Evolutionary conservation across 2,888 invertebrate species (phyloP), one percentile per base, ranked within the genome.

Genomic region (Pyrrhia umbra): DNA sequence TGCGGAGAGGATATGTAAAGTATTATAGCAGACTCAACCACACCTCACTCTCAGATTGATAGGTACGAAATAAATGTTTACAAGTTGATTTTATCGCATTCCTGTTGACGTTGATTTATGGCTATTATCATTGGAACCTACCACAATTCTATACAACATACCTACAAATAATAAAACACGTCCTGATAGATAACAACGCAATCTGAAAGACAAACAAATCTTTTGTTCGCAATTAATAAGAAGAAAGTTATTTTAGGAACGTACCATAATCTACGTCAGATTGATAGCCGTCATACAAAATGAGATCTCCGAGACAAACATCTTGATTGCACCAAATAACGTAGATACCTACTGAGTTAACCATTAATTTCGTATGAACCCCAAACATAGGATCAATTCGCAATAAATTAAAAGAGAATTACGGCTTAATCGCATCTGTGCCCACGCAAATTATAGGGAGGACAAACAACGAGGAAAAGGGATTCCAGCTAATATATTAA

Each of bases 371-470:
- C 25, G 57, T 51, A 62, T 58, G 63, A 50, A 54, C 37, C n/a
- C 37, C 46, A 47, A 58, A 66, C 20, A 37, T 59, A 61, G 47
- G 46, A 60, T 20, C 55, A 66, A 56, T 64, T 61, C 39, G 51
- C 18, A 58, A 60, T 63, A 75, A 69, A 79, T 76, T 79, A 79
- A 75, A 66, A 70, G 34, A 30, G 60, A 61, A 70, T 79, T 62
- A 70, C 58, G 54, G 18, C 39, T 63, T 58, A 76, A 79, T 75
- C 58, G 56, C 64, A 66, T 66, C 27, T 47, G 45, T 21, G 39
- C 58, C 71, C 76, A 56, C 60, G 55, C 63, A 67, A 70, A 75
- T 75, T 75, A 78, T 64, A 75, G 57, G 78, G 42, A 42, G 10
- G 51, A 61, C 46, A 49, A 42, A 54, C 40, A 63, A 70, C 54